phyloP scores from a whole-genome alignment of 2,797 vertebrate genomes.

The Ambastaia sidthimunki region DNA sequence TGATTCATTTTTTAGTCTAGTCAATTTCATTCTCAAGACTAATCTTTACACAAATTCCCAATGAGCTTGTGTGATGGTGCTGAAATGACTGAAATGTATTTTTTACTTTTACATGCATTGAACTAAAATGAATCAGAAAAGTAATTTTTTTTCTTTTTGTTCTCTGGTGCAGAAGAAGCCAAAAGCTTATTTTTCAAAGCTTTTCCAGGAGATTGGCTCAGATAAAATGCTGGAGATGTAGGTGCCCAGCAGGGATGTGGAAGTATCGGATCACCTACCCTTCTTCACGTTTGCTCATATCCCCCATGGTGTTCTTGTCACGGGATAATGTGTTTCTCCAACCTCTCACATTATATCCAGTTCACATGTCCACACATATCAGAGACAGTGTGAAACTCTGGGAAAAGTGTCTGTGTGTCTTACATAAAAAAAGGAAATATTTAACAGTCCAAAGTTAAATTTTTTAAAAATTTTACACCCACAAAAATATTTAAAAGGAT shows the following conservation, averaged over 20 bases:
- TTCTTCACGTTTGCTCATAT: slow-evolving; percentile 1
- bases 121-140: slow-evolving; percentile 55
- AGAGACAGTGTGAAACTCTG: slow-evolving; percentile 23
- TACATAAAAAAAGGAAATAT: not conserved
- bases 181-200: slow-evolving; percentile 41
- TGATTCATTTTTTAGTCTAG: not conserved
- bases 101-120: slow-evolving; percentile 46
- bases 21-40: not conserved
- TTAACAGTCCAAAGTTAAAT: not conserved
- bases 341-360: slow-evolving; percentile 33
- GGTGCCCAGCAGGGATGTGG: slow-evolving; percentile 49
- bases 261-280: slow-evolving; percentile 28
- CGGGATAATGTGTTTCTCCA: slow-evolving; percentile 41
- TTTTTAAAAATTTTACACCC: not conserved
- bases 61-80: not conserved
- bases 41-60: not conserved
- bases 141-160: slow-evolving; percentile 36
- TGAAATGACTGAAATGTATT: not conserved
- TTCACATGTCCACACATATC: slow-evolving; percentile 41
- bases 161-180: slow-evolving; percentile 36
- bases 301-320: slow-evolving; percentile 52
- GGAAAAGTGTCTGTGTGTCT: slow-evolving; percentile 14
- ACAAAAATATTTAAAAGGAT: not conserved
- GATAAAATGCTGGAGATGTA: slow-evolving; percentile 44
- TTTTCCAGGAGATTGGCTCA: slow-evolving; percentile 55